phyloP scores from a whole-genome alignment of 2,888 invertebrate genomes.

The Aporophyla lueneburgensis region DNA sequence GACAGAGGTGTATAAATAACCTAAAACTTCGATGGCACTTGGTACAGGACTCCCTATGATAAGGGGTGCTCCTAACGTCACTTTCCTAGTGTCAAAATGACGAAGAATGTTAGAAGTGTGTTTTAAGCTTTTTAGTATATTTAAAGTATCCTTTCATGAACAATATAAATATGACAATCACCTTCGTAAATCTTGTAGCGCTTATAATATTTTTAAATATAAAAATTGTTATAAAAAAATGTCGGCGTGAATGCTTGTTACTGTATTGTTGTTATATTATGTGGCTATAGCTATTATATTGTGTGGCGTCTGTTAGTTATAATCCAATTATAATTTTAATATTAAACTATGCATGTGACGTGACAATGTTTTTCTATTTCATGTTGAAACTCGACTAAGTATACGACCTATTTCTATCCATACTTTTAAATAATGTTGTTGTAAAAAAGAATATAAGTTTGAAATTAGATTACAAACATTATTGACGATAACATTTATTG shows the following conservation, averaged over 20 bases:
- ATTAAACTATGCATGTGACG: slow-evolving; percentile 44
- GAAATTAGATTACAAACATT: slow-evolving; percentile 38
- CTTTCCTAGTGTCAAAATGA: not conserved
- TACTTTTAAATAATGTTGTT: slow-evolving; percentile 27
- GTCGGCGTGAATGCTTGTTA: slow-evolving; percentile 57
- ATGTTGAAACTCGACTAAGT: slow-evolving; percentile 58
- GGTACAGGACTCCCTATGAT: slow-evolving; percentile 35
- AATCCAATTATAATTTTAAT: slow-evolving; percentile 35
- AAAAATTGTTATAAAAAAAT: slow-evolving; percentile 50
- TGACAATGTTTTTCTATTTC: slow-evolving; percentile 55
- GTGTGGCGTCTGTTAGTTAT: slow-evolving; percentile 39
- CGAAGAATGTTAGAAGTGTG: not conserved
- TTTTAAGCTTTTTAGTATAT: slow-evolving; percentile 40
- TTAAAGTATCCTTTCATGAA: slow-evolving; percentile 32
- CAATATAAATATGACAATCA: slow-evolving; percentile 55
- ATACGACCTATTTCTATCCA: slow-evolving; percentile 26
- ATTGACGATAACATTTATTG: slow-evolving; percentile 37
- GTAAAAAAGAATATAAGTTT: slow-evolving; percentile 50
- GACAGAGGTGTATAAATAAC: slow-evolving; percentile 1
- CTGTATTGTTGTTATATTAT: slow-evolving; percentile 46
- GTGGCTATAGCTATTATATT: slow-evolving; percentile 48
- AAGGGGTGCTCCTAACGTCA: slow-evolving; percentile 21
- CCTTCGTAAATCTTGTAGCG: slow-evolving; percentile 62
- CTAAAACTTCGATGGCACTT: not conserved
- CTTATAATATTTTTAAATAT: slow-evolving; percentile 54